A percentile compares a stretch with the other conserved stretches of the same genome.
Evolutionary conservation across 2,888 invertebrate genomes (phyloP).

Genomic region (Synanthedon myopaeformis): DNA sequence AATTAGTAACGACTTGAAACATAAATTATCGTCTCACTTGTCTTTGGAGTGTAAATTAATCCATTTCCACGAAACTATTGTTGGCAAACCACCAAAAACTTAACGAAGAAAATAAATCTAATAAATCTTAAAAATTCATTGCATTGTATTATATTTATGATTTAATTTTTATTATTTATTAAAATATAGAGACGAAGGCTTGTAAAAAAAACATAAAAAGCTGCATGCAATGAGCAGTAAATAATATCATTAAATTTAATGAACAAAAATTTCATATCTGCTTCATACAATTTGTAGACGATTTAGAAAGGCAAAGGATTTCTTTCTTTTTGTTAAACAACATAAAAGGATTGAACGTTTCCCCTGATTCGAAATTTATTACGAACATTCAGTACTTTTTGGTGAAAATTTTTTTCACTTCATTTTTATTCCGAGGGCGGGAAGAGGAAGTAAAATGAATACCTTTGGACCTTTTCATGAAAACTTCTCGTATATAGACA

Average conservation of each 20-base stretch:
- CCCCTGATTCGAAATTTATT: slow-evolving; percentile 11
- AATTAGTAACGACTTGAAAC: background rate
- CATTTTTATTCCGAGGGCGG: background rate
- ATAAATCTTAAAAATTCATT: background rate
- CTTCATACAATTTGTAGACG: too few species aligned
- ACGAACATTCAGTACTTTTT: background rate
- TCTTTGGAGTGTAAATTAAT: background rate
- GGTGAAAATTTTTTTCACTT: background rate
- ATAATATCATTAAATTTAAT: too few species aligned
- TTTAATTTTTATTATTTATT: too few species aligned
- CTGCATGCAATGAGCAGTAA: too few species aligned
- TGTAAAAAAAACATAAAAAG: too few species aligned
- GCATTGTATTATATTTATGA: too few species aligned
- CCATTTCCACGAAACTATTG: background rate
- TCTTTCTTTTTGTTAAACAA: slow-evolving; percentile 29
- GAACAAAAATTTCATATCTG: too few species aligned
- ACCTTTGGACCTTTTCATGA: background rate
- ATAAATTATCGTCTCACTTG: background rate
- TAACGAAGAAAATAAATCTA: background rate
- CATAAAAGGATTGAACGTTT: slow-evolving; percentile 27
- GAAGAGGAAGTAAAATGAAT: background rate
- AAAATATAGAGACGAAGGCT: too few species aligned
- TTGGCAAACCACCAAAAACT: background rate
- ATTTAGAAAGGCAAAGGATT: too few species aligned
- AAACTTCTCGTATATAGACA: background rate